Percentiles rank a stretch among this genome's conserved stretches.
Conservation (phyloP, 2,888 invertebrate species). For the Lycocerus yunnanus region DNA sequence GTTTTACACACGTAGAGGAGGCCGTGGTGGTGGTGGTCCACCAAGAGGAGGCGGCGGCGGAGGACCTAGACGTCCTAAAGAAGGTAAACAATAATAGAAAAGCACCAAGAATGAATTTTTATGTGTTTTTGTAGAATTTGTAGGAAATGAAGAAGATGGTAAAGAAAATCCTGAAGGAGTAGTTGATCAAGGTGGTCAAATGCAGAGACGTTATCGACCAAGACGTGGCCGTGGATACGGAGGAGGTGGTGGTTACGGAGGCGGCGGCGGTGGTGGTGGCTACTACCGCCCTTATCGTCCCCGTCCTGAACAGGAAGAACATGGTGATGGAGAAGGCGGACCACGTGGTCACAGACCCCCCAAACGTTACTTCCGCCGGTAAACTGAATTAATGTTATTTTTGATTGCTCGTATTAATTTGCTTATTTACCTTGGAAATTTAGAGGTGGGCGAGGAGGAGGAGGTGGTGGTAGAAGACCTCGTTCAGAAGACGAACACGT, state of each 20-base stretch:
- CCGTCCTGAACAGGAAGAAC: conserved; percentile 53
- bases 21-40: conserved; percentile 51
- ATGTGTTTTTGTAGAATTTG: background rate
- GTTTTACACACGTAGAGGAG: conserved; percentile 65
- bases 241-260: conserved; percentile 48
- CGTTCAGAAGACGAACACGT: conserved; percentile 60
- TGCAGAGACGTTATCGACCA: conserved; percentile 58
- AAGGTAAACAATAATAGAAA: conserved; percentile 17
- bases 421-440: conserved; percentile 56
- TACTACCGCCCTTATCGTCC: conserved; percentile 57
- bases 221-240: conserved; percentile 51
- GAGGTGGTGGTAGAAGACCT: conserved; percentile 59
- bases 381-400: background rate
- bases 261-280: conserved; percentile 54
- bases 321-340: conserved; percentile 54
- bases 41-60: conserved; percentile 64
- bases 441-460: conserved; percentile 69
- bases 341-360: conserved; percentile 59
- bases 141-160: conserved; percentile 52
- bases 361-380: conserved; percentile 69
- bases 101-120: background rate
- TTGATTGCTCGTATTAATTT: background rate
- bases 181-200: conserved; percentile 49
- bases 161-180: conserved; percentile 20
- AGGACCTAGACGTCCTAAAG: conserved; percentile 52